Evolutionary conservation across 2,888 invertebrate genomes (phyloP).

Genomic region (Philereme vetulata): DNA sequence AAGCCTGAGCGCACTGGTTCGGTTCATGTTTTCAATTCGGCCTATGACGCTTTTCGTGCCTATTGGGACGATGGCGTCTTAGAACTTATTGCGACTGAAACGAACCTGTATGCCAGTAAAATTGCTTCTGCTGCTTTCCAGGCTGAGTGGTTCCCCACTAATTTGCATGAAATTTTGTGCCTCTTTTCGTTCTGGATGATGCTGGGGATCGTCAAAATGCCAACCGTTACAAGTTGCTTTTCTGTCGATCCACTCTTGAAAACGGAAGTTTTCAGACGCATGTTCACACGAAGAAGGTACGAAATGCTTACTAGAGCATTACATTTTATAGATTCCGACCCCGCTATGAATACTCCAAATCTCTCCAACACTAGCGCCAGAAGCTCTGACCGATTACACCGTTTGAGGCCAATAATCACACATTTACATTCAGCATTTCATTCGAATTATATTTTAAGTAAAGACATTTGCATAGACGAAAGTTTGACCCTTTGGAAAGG

Average conservation of each 20-base stretch:
- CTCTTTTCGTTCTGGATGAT: conserved; percentile 12
- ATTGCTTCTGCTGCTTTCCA: conserved; percentile 4
- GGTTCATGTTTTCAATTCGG: conserved; percentile 2
- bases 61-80: conserved; percentile 1
- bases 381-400: conserved; percentile 8
- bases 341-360: conserved; percentile 5
- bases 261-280: not conserved
- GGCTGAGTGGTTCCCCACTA: conserved; percentile 8
- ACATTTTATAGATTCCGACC: conserved; percentile 28
- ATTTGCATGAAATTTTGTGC: conserved; percentile 8
- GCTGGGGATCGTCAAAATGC: conserved; percentile 8
- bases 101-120: conserved; percentile 6
- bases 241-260: conserved; percentile 3
- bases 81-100: not conserved
- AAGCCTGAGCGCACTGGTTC: not conserved
- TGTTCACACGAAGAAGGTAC: conserved; percentile 27
- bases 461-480: too few relatives aligned
- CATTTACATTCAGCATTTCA: too few relatives aligned
- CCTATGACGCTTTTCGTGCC: conserved; percentile 7
- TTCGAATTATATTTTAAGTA: too few relatives aligned
- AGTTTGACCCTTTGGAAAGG: too few relatives aligned
- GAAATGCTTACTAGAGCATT: conserved; percentile 26
- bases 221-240: conserved; percentile 6
- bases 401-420: conserved; percentile 1
- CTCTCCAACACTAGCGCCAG: conserved; percentile 11